Base-by-base conservation (phyloP, 1,140 invertebrate species). In the Bombus turneri region DNA sequence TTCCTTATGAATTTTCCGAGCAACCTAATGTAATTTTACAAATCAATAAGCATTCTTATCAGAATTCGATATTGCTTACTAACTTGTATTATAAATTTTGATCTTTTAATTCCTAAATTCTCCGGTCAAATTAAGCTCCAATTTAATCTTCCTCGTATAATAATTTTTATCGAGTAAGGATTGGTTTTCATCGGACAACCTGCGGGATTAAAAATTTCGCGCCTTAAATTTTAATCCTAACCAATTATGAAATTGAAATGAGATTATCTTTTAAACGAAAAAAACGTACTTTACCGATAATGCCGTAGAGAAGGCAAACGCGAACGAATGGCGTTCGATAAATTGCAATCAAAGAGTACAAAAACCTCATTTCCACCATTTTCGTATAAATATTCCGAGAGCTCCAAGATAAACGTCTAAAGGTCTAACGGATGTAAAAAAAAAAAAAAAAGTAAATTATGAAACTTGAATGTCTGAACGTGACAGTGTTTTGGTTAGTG, bases 401-500 rank as follows among this genome's bases (percentile, higher is more conserved):
- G 41, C 3, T 3, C 28, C 2, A 8, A 28, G 25, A n/a, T 4
- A 18, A 66, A 18, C 31, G 12, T 18, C 8, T 22, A 66, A 66
- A 41, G 3, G 34, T 53, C 41, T 68, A 69, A 83, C 62, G 28
- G 41, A 77, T 77, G 28, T 53, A 6, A 31, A 9, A 15, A 37
- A 37, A 37, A 37, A 0, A 13, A 37, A 37, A 37, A 13, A 41
- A 18, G 22, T 37, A 34, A 39, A 39, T 25, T 18, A n/a, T 31
- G 22, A 31, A 25, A 39, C 31, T 6, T 31, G 59, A 68, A 39
- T 28, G 9, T 13, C 10, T 4, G 37, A 31, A n/a, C 62, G n/a
- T 47, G 76, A 64, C n/a, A 68, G 47, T 87, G 78, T 89, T 8
- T 28, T 25, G 41, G 13, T 90, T 90, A 90, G 87, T 86, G 85